A percentile compares a stretch with the other conserved stretches of the same genome.
Evolutionary conservation across 2,888 invertebrate species (phyloP).

Genomic region (Heteromurus nitidus): DNA sequence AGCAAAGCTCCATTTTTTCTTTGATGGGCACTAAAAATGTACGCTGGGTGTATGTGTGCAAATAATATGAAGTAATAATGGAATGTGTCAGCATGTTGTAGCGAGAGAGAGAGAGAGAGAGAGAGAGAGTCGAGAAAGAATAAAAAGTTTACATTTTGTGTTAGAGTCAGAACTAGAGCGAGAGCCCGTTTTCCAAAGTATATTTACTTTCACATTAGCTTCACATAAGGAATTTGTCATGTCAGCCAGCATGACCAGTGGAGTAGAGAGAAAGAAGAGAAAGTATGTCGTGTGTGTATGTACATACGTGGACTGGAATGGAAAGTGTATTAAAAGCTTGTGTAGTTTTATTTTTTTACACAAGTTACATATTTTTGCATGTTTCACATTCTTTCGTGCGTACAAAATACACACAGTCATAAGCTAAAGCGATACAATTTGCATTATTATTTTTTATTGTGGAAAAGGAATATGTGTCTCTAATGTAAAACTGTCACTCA

Average conservation of each 20-base stretch:
- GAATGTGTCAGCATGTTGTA: no score
- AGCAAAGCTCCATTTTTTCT: no score
- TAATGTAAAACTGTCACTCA: conserved; percentile 27
- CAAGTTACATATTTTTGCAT: conserved; percentile 10
- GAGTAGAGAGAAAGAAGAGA: no score
- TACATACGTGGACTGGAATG: no score
- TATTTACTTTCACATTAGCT: conserved; percentile 31
- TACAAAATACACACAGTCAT: background rate
- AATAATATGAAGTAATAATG: no score
- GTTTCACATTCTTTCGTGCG: background rate
- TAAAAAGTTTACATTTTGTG: conserved; percentile 20
- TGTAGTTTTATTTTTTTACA: no score
- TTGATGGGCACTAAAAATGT: no score
- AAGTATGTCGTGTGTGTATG: background rate
- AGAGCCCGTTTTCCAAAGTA: background rate
- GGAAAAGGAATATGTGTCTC: conserved; percentile 9
- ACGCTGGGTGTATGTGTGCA: no score
- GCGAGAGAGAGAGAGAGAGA: no score
- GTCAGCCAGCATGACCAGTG: conserved; percentile 4
- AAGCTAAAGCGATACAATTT: background rate
- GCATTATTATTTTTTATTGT: background rate
- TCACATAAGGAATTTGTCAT: conserved; percentile 14
- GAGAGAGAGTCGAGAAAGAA: no score
- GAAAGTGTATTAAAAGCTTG: no score
- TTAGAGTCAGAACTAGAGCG: no score